These are phyloP conservation scores for Syndactyla subalaris DNA, from an alignment of 2,797 vertebrate species.

Conservation along the genomic window DNA sequence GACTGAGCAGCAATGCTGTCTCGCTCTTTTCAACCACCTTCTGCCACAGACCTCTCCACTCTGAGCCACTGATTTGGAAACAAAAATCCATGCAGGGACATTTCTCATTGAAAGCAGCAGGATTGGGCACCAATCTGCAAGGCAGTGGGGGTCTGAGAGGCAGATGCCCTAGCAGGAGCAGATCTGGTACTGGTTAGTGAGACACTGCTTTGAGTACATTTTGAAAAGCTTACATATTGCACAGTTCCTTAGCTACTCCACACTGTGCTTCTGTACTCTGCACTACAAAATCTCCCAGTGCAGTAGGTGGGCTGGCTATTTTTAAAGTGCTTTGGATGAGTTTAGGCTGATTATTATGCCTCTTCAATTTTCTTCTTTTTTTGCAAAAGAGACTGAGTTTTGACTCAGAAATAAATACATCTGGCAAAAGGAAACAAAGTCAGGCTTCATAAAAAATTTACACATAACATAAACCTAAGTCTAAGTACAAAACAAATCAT, in stretches of 20 bases:
- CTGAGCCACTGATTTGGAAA: neutral
- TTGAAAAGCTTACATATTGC: conserved; percentile 38
- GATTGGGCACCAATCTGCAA: neutral
- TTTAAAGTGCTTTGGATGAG: conserved; percentile 72
- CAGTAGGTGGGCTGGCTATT: conserved; percentile 72
- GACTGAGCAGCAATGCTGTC: neutral
- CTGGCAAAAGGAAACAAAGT: conserved; percentile 43
- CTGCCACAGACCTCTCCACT: neutral
- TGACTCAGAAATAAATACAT: conserved; percentile 38
- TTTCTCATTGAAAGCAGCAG: neutral
- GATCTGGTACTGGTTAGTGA: neutral
- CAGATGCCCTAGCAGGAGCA: neutral
- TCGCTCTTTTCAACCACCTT: neutral
- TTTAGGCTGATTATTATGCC: conserved; percentile 76
- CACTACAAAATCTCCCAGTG: conserved; percentile 58
- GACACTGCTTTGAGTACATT: neutral
- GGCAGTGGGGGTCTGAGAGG: neutral
- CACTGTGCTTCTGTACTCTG: conserved; percentile 44
- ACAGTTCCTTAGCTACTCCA: conserved; percentile 26
- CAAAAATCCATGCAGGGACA: neutral
- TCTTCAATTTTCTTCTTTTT: conserved; percentile 44
- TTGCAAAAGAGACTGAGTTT: conserved; percentile 36
- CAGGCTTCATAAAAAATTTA: conserved; percentile 33
- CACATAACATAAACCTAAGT: neutral
- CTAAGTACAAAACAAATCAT: conserved; percentile 2